Percentiles rank a stretch among this genome's conserved stretches.
Evolutionary conservation across 2,797 vertebrate genomes (phyloP).

Genomic region (Chaetodon trifasciatus): DNA sequence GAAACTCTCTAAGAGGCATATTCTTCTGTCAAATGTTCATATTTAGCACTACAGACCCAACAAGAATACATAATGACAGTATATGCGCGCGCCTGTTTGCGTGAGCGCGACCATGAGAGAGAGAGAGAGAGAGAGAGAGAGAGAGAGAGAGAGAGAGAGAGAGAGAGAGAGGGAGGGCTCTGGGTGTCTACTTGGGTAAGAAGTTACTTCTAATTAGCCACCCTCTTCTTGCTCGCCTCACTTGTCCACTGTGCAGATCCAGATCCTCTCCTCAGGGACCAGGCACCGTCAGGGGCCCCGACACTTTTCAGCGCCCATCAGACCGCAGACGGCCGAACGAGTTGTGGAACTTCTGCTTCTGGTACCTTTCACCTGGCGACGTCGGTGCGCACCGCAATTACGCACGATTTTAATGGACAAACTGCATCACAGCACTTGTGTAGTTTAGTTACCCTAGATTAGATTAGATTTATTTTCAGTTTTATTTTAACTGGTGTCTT

Average conservation of each 20-base stretch:
- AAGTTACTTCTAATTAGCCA: slow-evolving; percentile 88
- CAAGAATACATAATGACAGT: slow-evolving; percentile 1
- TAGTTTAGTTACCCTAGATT: not conserved
- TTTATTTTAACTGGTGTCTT: not conserved
- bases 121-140: slow-evolving; percentile 41
- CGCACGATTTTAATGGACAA: slow-evolving; percentile 49
- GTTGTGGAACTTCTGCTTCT: slow-evolving; percentile 32
- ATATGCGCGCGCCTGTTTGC: not conserved
- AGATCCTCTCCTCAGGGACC: slow-evolving; percentile 64
- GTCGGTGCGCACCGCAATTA: slow-evolving; percentile 52
- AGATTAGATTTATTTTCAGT: not conserved
- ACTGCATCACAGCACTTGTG: not conserved
- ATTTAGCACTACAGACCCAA: not conserved
- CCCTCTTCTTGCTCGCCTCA: slow-evolving; percentile 80
- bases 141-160: slow-evolving; percentile 51
- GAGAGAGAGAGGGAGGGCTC: slow-evolving; percentile 69
- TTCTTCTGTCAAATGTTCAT: not conserved
- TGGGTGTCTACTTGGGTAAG: slow-evolving; percentile 81
- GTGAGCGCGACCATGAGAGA: not conserved
- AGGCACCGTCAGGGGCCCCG: slow-evolving; percentile 30
- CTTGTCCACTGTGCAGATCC: slow-evolving; percentile 76
- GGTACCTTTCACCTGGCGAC: slow-evolving; percentile 19
- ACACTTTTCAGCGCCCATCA: slow-evolving; percentile 19
- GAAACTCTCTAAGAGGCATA: not conserved
- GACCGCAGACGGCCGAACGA: slow-evolving; percentile 16